These are phyloP conservation scores for Eucera pruinosa DNA, from an alignment of 2,888 invertebrate species.

Conservation along the genomic window DNA sequence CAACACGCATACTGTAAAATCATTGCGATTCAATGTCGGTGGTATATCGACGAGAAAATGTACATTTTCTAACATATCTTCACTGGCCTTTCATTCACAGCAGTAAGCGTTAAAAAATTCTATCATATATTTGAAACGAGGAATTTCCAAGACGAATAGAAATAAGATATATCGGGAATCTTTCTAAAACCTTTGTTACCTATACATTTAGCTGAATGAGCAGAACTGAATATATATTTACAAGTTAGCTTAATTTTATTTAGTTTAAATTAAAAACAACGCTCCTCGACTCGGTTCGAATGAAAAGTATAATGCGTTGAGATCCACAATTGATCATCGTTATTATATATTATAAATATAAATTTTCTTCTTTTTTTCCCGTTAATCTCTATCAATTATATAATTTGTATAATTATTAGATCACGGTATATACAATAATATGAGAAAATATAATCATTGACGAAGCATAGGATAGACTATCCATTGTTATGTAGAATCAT, in stretches of 20 bases:
- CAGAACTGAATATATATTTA: conserved; percentile 43
- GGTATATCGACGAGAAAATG: conserved; percentile 19
- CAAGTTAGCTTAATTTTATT: conserved; percentile 30
- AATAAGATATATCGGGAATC: conserved; percentile 2
- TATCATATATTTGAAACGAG: conserved; percentile 2
- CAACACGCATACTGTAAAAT: conserved; percentile 2
- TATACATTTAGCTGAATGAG: conserved; percentile 6
- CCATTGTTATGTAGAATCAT: too few relatives aligned
- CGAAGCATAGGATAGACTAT: too few relatives aligned
- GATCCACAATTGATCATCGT: conserved; percentile 16
- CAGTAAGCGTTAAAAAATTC: conserved; percentile 14
- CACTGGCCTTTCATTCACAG: not conserved
- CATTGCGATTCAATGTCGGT: conserved; percentile 11
- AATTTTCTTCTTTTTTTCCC: conserved; percentile 1
- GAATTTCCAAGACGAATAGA: conserved; percentile 2
- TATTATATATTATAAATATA: conserved; percentile 29
- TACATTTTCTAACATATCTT: not conserved
- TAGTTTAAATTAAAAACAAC: conserved; percentile 19
- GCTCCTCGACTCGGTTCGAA: not conserved
- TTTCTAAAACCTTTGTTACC: conserved; percentile 3
- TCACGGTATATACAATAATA: conserved; percentile 43
- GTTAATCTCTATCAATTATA: conserved; percentile 13
- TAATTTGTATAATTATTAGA: conserved; percentile 5
- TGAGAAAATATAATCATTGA: too few relatives aligned
- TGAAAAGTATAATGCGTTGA: conserved; percentile 30